phyloP scores from a whole-genome alignment of 2,888 invertebrate genomes.

The Toxonevra muliebris region DNA sequence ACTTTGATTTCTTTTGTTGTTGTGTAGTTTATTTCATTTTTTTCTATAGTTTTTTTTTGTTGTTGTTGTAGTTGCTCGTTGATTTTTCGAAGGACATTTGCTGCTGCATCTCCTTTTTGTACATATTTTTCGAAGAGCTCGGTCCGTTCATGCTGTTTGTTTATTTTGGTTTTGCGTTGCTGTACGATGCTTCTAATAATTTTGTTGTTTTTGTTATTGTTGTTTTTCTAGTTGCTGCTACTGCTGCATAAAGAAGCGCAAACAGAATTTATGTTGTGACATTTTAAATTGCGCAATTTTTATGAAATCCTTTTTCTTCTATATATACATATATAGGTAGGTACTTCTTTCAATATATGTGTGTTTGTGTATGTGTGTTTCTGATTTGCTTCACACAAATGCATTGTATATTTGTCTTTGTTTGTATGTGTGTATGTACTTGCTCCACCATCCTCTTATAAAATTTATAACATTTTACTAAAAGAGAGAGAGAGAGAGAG shows the following conservation, averaged over 20 bases:
- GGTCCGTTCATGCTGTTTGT: constrained; percentile 19
- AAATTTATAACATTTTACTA: constrained; percentile 30
- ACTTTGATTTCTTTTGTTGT: too few species aligned
- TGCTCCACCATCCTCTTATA: constrained; percentile 14
- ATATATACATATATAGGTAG: background rate
- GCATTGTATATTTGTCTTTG: constrained; percentile 28
- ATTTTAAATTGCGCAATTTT: constrained; percentile 65
- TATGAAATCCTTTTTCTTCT: constrained; percentile 61
- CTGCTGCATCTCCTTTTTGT: too few species aligned
- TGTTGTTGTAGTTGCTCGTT: too few species aligned
- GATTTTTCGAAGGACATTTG: too few species aligned
- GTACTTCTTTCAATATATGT: constrained; percentile 9
- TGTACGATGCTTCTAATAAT: background rate
- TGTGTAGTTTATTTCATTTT: too few species aligned
- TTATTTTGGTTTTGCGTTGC: constrained; percentile 27
- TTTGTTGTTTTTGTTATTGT: constrained; percentile 32
- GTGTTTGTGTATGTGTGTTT: constrained; percentile 3
- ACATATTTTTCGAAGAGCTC: background rate
- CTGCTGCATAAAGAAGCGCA: constrained; percentile 46
- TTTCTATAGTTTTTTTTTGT: too few species aligned
- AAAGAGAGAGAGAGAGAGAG: constrained; percentile 1
- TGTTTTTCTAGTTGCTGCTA: constrained; percentile 35
- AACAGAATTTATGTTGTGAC: constrained; percentile 65
- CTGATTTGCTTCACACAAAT: constrained; percentile 28
- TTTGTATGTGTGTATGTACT: constrained; percentile 23